These are phyloP conservation scores for Muricea muricata DNA, from an alignment of 92 coral and sea anemone genomes.

Conservation along the genomic window DNA sequence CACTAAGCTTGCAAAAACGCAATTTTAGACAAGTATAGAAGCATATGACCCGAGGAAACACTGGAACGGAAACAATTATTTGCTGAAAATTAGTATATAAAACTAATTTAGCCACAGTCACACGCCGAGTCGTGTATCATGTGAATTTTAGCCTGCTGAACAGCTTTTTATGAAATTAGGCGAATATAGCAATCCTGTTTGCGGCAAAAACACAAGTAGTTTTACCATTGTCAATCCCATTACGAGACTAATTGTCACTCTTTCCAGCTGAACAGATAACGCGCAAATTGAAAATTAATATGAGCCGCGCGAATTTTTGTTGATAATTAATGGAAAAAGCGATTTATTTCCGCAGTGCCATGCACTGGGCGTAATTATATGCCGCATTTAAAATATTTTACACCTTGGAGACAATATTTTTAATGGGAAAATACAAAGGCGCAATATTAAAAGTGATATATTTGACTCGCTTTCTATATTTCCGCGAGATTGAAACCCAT, in stretches of 20 bases:
- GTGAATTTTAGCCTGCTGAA: background rate
- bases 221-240: background rate
- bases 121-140: too few species aligned
- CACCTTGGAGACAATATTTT: background rate
- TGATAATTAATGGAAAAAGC: background rate
- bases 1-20: too few species aligned
- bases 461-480: background rate
- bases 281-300: background rate
- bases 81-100: too few species aligned
- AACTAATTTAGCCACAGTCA: too few species aligned
- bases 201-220: background rate
- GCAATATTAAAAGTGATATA: background rate
- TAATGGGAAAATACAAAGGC: background rate
- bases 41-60: too few species aligned
- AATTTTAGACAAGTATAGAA: too few species aligned
- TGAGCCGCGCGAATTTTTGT: background rate
- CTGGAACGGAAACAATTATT: too few species aligned
- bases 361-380: background rate
- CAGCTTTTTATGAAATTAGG: background rate
- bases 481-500: background rate
- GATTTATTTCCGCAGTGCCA: background rate
- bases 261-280: background rate
- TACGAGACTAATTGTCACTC: too few species aligned
- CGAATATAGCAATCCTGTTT: background rate
- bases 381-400: background rate